These are phyloP conservation scores for Theropithecus gelada DNA, from an alignment of 2,113 vertebrate genomes.

Conservation along the genomic window DNA sequence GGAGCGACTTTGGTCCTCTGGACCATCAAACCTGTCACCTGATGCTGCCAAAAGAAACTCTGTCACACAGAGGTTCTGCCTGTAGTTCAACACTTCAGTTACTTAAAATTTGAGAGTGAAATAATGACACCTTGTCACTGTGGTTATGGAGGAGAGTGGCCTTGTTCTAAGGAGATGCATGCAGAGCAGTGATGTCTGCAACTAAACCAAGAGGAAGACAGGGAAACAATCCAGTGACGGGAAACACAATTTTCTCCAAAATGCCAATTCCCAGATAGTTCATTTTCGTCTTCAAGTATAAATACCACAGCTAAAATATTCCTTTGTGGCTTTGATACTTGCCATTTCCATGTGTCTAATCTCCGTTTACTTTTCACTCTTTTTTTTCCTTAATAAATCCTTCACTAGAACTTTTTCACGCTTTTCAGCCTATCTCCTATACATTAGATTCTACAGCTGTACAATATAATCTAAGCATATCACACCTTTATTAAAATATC, in stretches of 20 bases:
- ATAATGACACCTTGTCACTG: background rate
- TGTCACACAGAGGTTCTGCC: background rate
- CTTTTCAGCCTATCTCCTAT: background rate
- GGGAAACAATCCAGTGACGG: background rate
- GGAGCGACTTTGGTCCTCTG: background rate
- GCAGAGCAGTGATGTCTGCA: background rate
- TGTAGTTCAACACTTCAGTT: background rate
- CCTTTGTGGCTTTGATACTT: background rate
- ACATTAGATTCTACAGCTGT: background rate
- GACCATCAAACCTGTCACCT: background rate
- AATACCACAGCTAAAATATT: background rate
- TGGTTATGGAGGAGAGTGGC: background rate
- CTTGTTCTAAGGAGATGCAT: background rate
- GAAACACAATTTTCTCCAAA: background rate
- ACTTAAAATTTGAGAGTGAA: background rate
- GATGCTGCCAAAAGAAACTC: background rate
- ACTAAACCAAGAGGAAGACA: background rate
- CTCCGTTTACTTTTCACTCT: background rate
- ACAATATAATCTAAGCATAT: background rate
- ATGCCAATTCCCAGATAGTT: background rate
- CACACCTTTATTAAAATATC: background rate
- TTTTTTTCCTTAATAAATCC: background rate
- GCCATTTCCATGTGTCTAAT: background rate
- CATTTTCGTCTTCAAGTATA: background rate
- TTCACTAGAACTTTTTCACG: background rate